Evolutionary conservation across 2,113 vertebrate genomes (phyloP), one percentile per base, ranked within the genome.

Genomic region (Melanotaenia duboulayi): DNA sequence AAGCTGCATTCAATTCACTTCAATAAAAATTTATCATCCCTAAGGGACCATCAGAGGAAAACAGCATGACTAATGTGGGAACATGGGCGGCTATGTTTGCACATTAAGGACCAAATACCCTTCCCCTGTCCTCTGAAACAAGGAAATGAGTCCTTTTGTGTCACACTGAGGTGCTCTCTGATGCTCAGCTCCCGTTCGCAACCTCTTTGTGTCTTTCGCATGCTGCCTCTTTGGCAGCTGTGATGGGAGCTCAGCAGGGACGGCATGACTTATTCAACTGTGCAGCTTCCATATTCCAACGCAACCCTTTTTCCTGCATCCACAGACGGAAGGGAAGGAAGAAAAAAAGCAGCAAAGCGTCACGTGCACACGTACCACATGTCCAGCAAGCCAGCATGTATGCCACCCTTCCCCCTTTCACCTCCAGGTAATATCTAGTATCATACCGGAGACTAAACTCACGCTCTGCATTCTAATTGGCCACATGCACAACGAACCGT

Each of bases 61-160:
- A 61, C 63, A 83, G 81, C 84, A 58, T 83, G 84, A 89, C 83
- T 90, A 80, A 88, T 79, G 74, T 76, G 84, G 78, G 76, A 86
- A 81, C 75, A 72, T 50, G 39, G 60, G 46, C 54, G 52, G 69
- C 50, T 50, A 35, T 61, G 72, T 55, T 58, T 46, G 4, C 48
- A 37, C 25, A 71, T 14, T 32, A 19, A 65, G 32, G 17, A 24
- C 62, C 22, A 11, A 24, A 76, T 56, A 63, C 35, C 60, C 76
- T 78, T 74, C 50, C 40, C 66, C 23, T 59, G 70, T 55, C 69
- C 80, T 83, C 50, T 65, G 25, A 60, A 54, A 32, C 6, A n/a
- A 20, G 39, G 25, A 35, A 64, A 51, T 13, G 19, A 58, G 17
- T 28, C 51, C 24, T 52, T 46, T 25, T 14, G 48, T 42, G 49